Percentiles rank a stretch among this genome's conserved stretches.
These are phyloP conservation scores for Melolontha melolontha DNA, from an alignment of 2,888 invertebrate species.

Conservation along the genomic window DNA sequence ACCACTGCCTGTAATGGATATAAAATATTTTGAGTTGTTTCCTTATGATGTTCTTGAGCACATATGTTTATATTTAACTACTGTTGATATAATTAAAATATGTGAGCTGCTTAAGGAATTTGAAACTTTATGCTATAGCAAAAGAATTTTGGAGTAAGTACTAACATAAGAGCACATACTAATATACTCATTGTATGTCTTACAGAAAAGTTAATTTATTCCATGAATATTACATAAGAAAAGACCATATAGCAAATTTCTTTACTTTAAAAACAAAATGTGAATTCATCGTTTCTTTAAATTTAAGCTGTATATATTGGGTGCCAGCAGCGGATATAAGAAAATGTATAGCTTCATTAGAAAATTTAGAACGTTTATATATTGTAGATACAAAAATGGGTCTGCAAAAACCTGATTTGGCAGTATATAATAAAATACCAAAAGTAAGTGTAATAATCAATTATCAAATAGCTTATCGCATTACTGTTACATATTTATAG, in stretches of 20 bases:
- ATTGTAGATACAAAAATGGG: constrained; percentile 35
- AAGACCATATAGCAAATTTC: constrained; percentile 13
- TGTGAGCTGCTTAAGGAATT: constrained; percentile 25
- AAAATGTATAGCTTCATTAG: constrained; percentile 21
- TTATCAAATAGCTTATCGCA: too few species aligned
- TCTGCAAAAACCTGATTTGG: constrained; percentile 28
- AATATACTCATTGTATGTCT: background rate
- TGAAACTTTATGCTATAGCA: constrained; percentile 20
- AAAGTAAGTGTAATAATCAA: constrained; percentile 23
- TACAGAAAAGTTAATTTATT: constrained; percentile 28
- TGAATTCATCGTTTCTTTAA: constrained; percentile 16
- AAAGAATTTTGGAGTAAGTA: constrained; percentile 26
- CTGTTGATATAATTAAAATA: constrained; percentile 32
- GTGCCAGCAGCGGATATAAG: constrained; percentile 37
- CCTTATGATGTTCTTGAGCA: constrained; percentile 36
- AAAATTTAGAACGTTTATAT: constrained; percentile 28
- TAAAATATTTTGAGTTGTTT: constrained; percentile 22
- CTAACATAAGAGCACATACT: background rate
- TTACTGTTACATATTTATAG: constrained; percentile 1
- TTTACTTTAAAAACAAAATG: constrained; percentile 23
- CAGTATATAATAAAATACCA: constrained; percentile 16
- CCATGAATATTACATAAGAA: constrained; percentile 28
- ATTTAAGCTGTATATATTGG: constrained; percentile 39
- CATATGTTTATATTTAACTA: constrained; percentile 33
- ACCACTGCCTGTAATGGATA: too few species aligned